Evolutionary conservation across 2,113 vertebrate genomes (phyloP).

Genomic region (Mus spicilegus): DNA sequence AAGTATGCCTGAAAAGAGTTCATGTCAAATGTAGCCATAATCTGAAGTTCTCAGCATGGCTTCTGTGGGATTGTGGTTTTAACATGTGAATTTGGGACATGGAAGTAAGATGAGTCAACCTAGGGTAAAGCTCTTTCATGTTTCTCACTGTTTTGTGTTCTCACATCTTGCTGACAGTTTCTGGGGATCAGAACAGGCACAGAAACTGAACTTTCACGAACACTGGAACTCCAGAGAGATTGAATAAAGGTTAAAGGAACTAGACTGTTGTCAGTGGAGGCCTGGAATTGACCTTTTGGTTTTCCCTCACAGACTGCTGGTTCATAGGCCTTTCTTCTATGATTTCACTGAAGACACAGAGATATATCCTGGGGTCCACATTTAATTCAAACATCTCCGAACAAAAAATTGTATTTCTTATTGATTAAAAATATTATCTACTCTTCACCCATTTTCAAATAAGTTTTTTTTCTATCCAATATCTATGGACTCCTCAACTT

Average conservation of each 20-base stretch:
- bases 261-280: not conserved
- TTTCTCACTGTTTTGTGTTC: not conserved
- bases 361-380: not conserved
- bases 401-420: constrained; percentile 12
- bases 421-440: not conserved
- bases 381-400: constrained; percentile 28
- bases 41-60: not conserved
- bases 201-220: not conserved
- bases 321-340: not conserved
- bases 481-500: not conserved
- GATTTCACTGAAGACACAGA: too few relatives aligned
- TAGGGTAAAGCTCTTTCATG: not conserved
- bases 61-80: not conserved
- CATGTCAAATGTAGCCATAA: not conserved
- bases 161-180: not conserved
- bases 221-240: not conserved
- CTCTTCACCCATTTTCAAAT: not conserved
- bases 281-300: not conserved
- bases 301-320: not conserved
- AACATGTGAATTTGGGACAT: not conserved
- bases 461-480: constrained; percentile 17
- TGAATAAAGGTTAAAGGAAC: not conserved
- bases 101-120: not conserved
- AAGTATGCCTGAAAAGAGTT: not conserved
- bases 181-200: not conserved